These are phyloP conservation scores for Holacanthella duospinosa DNA, from an alignment of 2,888 invertebrate genomes.

Conservation along the genomic window DNA sequence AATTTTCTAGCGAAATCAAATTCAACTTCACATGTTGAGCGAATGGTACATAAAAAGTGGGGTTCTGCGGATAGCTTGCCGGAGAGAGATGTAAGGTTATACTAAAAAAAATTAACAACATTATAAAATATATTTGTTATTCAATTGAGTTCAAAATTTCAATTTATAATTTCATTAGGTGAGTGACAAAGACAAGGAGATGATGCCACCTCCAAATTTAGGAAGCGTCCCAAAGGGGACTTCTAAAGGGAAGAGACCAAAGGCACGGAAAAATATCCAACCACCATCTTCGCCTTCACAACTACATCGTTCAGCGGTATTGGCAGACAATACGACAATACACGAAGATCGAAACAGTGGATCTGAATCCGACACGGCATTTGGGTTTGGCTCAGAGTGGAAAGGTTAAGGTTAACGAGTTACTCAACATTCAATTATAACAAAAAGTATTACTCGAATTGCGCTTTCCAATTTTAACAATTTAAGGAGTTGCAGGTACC, in stretches of 20 bases:
- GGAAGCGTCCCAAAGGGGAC: slow-evolving; percentile 4
- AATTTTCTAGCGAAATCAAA: slow-evolving; percentile 72
- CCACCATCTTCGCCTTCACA: neutral
- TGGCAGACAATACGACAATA: slow-evolving; percentile 15
- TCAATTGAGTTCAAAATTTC: neutral
- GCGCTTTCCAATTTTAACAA: too few relatives aligned
- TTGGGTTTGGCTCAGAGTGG: slow-evolving; percentile 72
- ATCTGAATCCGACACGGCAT: slow-evolving; percentile 78
- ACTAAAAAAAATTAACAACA: too few relatives aligned
- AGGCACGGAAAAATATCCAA: neutral
- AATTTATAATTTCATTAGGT: slow-evolving; percentile 9
- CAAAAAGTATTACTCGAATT: too few relatives aligned
- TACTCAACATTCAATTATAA: too few relatives aligned
- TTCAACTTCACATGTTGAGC: slow-evolving; percentile 41
- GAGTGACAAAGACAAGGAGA: slow-evolving; percentile 43
- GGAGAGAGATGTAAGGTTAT: slow-evolving; percentile 24
- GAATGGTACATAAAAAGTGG: slow-evolving; percentile 66
- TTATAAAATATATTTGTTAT: neutral
- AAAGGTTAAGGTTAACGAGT: slow-evolving; percentile 42
- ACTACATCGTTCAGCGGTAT: neutral
- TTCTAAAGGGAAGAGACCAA: neutral
- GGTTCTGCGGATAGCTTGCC: slow-evolving; percentile 78
- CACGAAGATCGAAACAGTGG: slow-evolving; percentile 44
- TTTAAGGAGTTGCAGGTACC: too few relatives aligned
- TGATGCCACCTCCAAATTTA: slow-evolving; percentile 59